These are phyloP conservation scores for Morpho achilles DNA, from an alignment of 2,888 invertebrate genomes.

Conservation along the genomic window DNA sequence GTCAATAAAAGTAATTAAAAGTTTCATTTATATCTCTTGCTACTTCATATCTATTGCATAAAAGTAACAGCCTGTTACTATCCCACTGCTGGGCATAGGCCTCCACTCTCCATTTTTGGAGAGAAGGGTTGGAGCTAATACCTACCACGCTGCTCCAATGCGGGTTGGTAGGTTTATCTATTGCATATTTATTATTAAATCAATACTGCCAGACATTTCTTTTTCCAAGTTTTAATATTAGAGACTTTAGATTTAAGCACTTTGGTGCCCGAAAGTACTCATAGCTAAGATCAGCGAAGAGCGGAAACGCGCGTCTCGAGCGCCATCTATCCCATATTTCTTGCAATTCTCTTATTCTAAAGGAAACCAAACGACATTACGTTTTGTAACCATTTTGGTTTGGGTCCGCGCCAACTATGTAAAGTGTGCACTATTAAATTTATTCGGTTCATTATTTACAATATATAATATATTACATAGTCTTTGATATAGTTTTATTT, in stretches of 20 bases:
- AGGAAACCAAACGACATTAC: constrained; percentile 65
- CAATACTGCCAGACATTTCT: too few species aligned
- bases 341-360: constrained; percentile 69
- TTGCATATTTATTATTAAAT: too few species aligned
- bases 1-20: too few species aligned
- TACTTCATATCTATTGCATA: too few species aligned
- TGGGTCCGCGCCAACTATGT: constrained; percentile 67
- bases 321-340: constrained; percentile 70
- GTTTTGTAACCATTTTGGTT: constrained; percentile 69
- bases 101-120: too few species aligned
- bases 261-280: constrained; percentile 29
- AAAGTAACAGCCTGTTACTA: too few species aligned
- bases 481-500: not conserved
- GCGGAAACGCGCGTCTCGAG: constrained; percentile 66
- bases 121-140: too few species aligned
- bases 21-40: too few species aligned
- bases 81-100: too few species aligned
- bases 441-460: constrained; percentile 30
- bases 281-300: constrained; percentile 30
- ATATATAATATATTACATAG: constrained; percentile 18
- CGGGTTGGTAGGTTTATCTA: too few species aligned
- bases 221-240: too few species aligned
- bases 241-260: not conserved
- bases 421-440: constrained; percentile 42
- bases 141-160: too few species aligned